Conservation (phyloP, 2,113 vertebrate genomes). For the Limnothrissa miodon region DNA sequence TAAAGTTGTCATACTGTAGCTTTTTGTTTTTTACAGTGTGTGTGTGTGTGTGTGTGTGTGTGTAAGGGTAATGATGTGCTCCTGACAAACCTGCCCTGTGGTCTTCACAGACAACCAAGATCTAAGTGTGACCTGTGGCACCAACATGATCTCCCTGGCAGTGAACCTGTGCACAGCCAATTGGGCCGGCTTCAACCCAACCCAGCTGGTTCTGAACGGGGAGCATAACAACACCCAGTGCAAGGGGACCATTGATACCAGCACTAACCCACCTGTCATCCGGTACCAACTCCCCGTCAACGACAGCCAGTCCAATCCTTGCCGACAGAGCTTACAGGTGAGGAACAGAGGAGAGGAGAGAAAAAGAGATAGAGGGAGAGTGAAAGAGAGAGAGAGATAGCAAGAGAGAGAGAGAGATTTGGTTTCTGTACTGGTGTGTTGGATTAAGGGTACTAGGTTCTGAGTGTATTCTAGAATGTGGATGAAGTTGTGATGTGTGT, state of each 20-base stretch:
- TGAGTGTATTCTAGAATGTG: too few species aligned
- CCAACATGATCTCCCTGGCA: constrained; percentile 62
- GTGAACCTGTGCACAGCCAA: constrained; percentile 73
- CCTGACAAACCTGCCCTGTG: neutral
- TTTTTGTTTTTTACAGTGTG: too few species aligned
- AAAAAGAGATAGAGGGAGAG: neutral
- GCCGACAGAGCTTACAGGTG: constrained; percentile 70
- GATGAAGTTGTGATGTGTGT: too few species aligned
- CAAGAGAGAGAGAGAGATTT: neutral
- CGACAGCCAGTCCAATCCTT: constrained; percentile 64
- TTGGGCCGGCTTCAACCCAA: constrained; percentile 68
- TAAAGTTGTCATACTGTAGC: too few species aligned
- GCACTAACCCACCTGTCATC: constrained; percentile 63
- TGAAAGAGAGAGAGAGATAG: neutral
- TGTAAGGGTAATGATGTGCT: neutral
- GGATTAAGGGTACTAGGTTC: too few species aligned
- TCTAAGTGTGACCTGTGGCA: constrained; percentile 66
- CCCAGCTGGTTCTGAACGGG: constrained; percentile 67
- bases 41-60: too few species aligned
- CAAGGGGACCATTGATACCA: constrained; percentile 59
- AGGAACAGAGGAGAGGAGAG: neutral
- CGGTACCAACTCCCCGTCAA: constrained; percentile 70
- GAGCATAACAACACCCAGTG: constrained; percentile 62
- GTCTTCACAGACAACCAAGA: constrained; percentile 64
- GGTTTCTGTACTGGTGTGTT: neutral